Base-by-base conservation (phyloP, 2,888 invertebrate species). In the Drosophila atripex region DNA sequence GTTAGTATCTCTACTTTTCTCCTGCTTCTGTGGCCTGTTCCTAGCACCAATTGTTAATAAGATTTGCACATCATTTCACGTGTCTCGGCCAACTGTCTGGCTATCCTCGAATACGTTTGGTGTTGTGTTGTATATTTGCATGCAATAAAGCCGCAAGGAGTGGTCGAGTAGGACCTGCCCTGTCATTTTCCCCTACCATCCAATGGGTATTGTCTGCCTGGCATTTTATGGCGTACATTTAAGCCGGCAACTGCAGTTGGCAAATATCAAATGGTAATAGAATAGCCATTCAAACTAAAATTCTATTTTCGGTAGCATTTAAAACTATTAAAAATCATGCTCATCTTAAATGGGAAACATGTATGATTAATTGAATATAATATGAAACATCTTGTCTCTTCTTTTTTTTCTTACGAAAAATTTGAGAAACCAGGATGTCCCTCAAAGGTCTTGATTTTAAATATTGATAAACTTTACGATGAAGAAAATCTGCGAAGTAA, bases 21-120 rank as follows among this genome's bases (percentile, higher is more conserved):
- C 18, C 59, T 56, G 75, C 61, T 57, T 47, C 49, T 53, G 57
- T 56, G 47, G 56, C 57, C 74, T 80, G 85, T 64, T 78, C 45
- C 55, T 83, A 85, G 82, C 87, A 87, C 76, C 85, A 78, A 87
- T 87, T 83, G 83, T 87, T 83, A 83, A 83, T 83, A 83, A 87
- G 83, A 83, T 83, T 83, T 83, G 87, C 83, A 83, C 85, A 85
- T 87, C 85, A 83, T 83, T 83, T 83, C 80, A 87, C 76, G 82
- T 85, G 85, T 86, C 82, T 71, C 73, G 73, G 32, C 75, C 83
- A 79, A 86, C 65, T 68, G 80, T 61, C 79, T 77, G 61, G 46
- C 51, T 2, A 14, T 14, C 38, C 14, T 14, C 7, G n/a, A 35
- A 32, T 46, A 39, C 35, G 65, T 14, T 38, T 38, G 18, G 23